Conservation (phyloP, 2,888 invertebrate genomes). For the Drosophila kanekoi region DNA sequence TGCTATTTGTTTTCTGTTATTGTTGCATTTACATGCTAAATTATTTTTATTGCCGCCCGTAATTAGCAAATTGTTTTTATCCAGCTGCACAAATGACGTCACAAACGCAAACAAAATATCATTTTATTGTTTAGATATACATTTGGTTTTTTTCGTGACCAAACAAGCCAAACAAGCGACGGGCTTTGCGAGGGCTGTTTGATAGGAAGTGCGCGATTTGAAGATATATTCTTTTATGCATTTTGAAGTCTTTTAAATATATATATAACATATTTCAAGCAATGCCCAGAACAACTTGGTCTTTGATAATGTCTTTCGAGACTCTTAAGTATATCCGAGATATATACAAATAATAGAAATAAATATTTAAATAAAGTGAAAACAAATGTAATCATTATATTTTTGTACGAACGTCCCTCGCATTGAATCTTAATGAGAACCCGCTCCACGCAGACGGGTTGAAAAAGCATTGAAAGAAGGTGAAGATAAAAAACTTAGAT, state of each 20-base stretch:
- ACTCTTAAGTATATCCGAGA: no score
- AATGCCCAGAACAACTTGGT: no score
- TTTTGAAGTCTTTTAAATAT: no score
- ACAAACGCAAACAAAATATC: constrained; percentile 39
- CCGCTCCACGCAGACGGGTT: not conserved
- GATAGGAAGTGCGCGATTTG: not conserved
- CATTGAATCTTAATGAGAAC: not conserved
- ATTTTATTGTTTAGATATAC: constrained; percentile 17
- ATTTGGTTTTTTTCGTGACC: not conserved
- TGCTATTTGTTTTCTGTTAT: constrained; percentile 28
- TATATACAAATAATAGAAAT: no score
- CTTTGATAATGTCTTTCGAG: no score
- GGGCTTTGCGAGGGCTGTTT: constrained; percentile 18
- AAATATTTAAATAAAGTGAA: no score
- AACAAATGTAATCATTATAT: no score
- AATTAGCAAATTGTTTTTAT: constrained; percentile 58
- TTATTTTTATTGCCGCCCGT: constrained; percentile 49
- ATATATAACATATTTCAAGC: no score
- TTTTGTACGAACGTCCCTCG: constrained; percentile 8
- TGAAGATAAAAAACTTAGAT: not conserved
- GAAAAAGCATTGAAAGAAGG: not conserved
- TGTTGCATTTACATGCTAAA: constrained; percentile 51
- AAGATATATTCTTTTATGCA: not conserved
- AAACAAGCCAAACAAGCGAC: constrained; percentile 13
- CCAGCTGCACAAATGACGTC: constrained; percentile 57